These are phyloP conservation scores for Diuraphis noxia DNA, from an alignment of 1,140 invertebrate species.

Conservation along the genomic window DNA sequence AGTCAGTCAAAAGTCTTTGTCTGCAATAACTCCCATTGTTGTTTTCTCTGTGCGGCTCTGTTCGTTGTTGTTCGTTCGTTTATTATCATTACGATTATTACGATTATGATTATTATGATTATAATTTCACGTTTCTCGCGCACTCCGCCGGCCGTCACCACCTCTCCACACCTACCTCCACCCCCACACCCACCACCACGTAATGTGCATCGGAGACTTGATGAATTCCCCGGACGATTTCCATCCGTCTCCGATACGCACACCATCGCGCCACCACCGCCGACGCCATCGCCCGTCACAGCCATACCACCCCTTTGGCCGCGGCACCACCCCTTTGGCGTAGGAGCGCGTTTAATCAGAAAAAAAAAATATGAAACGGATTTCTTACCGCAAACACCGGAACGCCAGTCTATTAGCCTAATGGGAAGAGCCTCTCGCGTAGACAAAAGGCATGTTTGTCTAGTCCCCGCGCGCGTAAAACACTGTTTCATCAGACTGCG, in stretches of 20 bases:
- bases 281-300: not conserved
- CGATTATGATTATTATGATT: conserved; percentile 44
- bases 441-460: conserved; percentile 40
- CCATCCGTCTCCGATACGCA: not conserved
- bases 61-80: conserved; percentile 21
- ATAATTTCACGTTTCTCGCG: conserved; percentile 26
- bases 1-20: conserved; percentile 54
- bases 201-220: not conserved
- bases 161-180: too few species aligned
- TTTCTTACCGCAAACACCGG: conserved; percentile 40
- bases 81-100: conserved; percentile 48
- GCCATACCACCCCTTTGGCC: not conserved
- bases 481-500: not conserved
- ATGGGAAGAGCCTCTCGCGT: conserved; percentile 12
- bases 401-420: conserved; percentile 48
- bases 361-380: conserved; percentile 37
- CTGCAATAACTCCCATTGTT: conserved; percentile 46
- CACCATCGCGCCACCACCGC: not conserved
- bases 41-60: conserved; percentile 14
- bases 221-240: conserved; percentile 23
- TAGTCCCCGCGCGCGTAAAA: not conserved
- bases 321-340: not conserved
- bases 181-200: too few species aligned
- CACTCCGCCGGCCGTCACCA: not conserved
- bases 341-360: not conserved